Conservation (phyloP, 2,888 invertebrate genomes). For the Rugalucina vietnamica region DNA sequence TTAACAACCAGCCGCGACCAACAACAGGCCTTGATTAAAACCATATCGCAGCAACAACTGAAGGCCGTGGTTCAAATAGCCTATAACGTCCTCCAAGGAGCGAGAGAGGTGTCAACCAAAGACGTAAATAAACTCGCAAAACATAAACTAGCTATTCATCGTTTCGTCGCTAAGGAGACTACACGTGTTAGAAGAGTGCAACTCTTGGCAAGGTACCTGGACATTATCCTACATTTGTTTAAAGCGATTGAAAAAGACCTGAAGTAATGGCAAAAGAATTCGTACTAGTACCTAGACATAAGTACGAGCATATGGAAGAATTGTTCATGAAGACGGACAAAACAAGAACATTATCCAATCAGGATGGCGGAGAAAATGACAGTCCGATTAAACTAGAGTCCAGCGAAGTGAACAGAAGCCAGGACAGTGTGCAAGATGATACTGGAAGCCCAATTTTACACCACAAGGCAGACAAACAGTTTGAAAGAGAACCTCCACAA, state of each 20-base stretch:
- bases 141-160: background rate
- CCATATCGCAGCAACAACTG: background rate
- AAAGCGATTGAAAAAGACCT: background rate
- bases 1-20: slow-evolving; percentile 14
- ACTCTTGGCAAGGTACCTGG: background rate
- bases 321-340: too few relatives aligned
- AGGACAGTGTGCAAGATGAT: too few relatives aligned
- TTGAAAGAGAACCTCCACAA: too few relatives aligned
- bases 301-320: background rate
- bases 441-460: too few relatives aligned
- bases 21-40: background rate
- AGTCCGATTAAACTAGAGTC: too few relatives aligned
- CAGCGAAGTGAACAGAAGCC: too few relatives aligned
- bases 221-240: background rate
- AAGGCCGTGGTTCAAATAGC: background rate
- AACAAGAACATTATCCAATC: too few relatives aligned
- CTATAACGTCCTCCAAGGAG: background rate
- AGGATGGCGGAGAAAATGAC: too few relatives aligned
- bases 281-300: background rate
- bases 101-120: background rate
- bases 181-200: background rate
- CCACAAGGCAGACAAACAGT: too few relatives aligned
- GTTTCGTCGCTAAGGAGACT: background rate
- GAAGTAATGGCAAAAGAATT: background rate
- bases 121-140: background rate